phyloP scores from a whole-genome alignment of 2,797 vertebrate genomes.

The Anisognathus igniventris region DNA sequence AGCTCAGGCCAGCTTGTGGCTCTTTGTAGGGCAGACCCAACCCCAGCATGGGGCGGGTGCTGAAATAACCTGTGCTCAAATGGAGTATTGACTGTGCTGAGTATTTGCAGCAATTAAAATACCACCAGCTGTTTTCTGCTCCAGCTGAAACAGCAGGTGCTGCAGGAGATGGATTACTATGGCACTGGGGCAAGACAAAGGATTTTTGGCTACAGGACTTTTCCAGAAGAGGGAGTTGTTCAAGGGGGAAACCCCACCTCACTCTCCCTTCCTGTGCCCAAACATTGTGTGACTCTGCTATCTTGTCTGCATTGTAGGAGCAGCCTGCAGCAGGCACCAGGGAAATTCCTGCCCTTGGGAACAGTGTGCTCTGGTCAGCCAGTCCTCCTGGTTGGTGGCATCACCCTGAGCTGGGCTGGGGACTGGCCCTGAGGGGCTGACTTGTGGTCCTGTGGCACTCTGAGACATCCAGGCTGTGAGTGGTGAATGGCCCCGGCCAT shows the following conservation, averaged over 20 bases:
- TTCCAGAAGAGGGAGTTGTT: not conserved
- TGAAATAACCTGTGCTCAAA: not conserved
- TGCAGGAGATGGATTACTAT: not conserved
- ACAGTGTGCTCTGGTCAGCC: not conserved
- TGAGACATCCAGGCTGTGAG: not conserved
- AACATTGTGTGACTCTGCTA: not conserved
- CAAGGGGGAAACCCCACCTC: not conserved
- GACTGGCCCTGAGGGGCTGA: not conserved
- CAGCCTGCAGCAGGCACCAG: not conserved
- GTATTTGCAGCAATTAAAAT: not conserved
- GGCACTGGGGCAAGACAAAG: not conserved
- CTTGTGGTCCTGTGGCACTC: accelerated
- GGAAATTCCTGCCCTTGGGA: not conserved
- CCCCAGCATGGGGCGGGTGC: not conserved
- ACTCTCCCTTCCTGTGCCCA: not conserved
- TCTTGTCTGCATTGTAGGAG: not conserved
- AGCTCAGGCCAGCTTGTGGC: not conserved
- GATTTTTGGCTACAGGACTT: not conserved
- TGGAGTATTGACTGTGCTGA: not conserved
- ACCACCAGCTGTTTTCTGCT: not conserved
- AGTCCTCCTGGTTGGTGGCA: not conserved
- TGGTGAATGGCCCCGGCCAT: not conserved
- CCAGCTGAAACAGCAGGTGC: not conserved
- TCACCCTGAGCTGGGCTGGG: accelerated
- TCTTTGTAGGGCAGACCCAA: not conserved